phyloP scores from a whole-genome alignment of 1,140 invertebrate genomes.

The Eriosoma lanigerum region DNA sequence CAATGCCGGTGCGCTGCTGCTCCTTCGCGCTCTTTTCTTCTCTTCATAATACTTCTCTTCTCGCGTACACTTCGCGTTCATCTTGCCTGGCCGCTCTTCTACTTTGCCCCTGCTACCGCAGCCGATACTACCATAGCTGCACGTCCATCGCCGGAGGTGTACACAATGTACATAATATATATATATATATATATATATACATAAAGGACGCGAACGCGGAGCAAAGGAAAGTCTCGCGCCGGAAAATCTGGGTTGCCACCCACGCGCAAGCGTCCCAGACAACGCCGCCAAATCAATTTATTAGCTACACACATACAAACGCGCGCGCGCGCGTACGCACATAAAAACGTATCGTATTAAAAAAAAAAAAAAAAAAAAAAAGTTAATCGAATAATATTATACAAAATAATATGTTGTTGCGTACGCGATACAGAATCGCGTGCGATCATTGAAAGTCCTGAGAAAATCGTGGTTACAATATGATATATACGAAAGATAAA shows the following conservation, averaged over 20 bases:
- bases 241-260: conserved; percentile 42
- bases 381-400: neutral
- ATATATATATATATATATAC: neutral
- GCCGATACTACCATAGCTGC: neutral
- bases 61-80: neutral
- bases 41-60: too few species aligned
- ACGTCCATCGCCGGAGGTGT: neutral
- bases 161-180: neutral
- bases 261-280: conserved; percentile 26
- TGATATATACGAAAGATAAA: too few species aligned
- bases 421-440: too few species aligned
- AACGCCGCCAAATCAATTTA: conserved; percentile 34
- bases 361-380: neutral
- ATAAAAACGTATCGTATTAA: neutral
- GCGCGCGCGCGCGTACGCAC: neutral
- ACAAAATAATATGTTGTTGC: too few species aligned
- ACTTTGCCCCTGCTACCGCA: neutral
- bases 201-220: neutral
- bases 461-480: too few species aligned
- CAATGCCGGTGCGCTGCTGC: neutral
- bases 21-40: too few species aligned
- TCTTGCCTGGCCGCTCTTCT: neutral
- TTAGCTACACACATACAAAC: neutral
- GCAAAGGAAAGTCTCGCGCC: conserved; percentile 4
- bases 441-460: too few species aligned